Evolutionary conservation across 2,797 vertebrate species (phyloP).

Genomic region (Hydrophis major): DNA sequence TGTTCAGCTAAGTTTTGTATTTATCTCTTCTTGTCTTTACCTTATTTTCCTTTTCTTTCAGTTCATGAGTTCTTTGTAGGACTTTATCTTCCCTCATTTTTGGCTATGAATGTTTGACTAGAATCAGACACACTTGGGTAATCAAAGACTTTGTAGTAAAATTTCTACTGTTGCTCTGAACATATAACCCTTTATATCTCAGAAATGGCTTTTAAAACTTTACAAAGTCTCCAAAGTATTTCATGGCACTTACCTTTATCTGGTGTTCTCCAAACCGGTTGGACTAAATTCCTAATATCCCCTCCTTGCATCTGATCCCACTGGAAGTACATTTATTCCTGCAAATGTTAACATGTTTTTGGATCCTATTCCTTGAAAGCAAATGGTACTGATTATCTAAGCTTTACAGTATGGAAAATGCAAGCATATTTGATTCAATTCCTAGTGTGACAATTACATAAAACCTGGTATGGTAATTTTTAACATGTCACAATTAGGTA

Average conservation of each 20-base stretch:
- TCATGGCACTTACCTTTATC: not conserved
- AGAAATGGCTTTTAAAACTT: not conserved
- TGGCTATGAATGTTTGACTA: not conserved
- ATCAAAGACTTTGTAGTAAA: not conserved
- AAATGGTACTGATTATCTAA: slow-evolving; percentile 4
- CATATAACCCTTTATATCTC: not conserved
- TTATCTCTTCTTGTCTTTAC: not conserved
- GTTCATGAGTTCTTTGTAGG: not conserved
- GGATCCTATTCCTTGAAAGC: not conserved
- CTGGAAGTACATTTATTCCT: not conserved
- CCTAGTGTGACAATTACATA: not conserved
- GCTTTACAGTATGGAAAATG: slow-evolving; percentile 9
- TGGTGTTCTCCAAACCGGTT: not conserved
- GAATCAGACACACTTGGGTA: not conserved
- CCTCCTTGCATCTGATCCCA: not conserved
- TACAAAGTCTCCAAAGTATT: not conserved
- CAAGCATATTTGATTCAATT: not conserved
- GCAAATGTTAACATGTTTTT: not conserved
- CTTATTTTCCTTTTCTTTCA: not conserved
- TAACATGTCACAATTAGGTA: slow-evolving; percentile 7
- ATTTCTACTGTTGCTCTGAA: not conserved
- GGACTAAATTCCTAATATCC: not conserved
- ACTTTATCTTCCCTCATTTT: not conserved
- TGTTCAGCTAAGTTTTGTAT: not conserved
- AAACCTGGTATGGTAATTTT: not conserved